Evolutionary conservation across 1,140 invertebrate species (phyloP), one percentile per base, ranked within the genome.

Genomic region (Macrostomum lignano): DNA sequence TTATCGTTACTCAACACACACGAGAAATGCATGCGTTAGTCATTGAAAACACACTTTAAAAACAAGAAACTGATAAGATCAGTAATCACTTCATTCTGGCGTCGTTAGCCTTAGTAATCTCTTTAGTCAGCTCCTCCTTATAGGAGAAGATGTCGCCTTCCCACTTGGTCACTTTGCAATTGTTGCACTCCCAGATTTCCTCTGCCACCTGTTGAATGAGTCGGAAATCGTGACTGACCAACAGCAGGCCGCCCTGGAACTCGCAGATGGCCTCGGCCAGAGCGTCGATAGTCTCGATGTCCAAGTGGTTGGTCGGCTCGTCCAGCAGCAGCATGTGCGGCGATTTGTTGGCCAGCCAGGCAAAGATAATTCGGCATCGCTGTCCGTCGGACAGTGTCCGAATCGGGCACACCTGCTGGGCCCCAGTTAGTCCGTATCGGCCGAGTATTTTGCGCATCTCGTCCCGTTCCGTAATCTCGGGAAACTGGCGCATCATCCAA

Each of bases 371-470:
- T 40, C 91, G 70, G 60, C 91, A 96, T 34, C 86, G 63, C 58
- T 98, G 91, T 21, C 91, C 91, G 60, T 98, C 91, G 0, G 79
- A 91, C 24, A 98, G 56, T 57, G 96, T 88, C 26, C 79, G 67
- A 50, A 98, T 94, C 3, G 91, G 84, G 51, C 81, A 93, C 15
- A 91, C 70, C 64, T 98, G 88, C 55, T 94, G 84, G 45, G 79
- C 67, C 3, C 84, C 88, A 13, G 84, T 81, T 3, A 98, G 58
- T 11, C 88, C 88, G 53, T 91, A 98, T 37, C 86, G 66, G 2
- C 91, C 91, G 47, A 98, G 86, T 40, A 96, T 94, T 60, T 88
- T 91, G 32, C 91, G 65, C 84, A 98, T 96, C 52, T 94, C 86
- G 61, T 98, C 91, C 21, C 73, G 69, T 56, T 98, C 91, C 46